A percentile compares a stretch with the other conserved stretches of the same genome.
Conservation (phyloP, 2,113 vertebrate species). For the Morone chrysops region DNA sequence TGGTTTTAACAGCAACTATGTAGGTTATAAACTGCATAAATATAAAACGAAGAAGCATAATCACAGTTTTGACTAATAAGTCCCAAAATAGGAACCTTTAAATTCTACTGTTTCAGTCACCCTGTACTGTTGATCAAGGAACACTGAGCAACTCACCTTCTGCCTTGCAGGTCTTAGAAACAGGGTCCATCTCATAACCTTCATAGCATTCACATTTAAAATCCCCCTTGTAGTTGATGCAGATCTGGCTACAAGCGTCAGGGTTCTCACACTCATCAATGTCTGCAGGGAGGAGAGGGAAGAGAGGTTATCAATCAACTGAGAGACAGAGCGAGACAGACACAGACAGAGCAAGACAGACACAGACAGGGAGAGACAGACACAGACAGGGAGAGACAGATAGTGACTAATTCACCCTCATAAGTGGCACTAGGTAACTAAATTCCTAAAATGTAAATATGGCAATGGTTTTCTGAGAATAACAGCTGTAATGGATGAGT, state of each 20-base stretch:
- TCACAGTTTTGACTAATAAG: too few species aligned
- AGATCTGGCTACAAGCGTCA: slow-evolving; percentile 95
- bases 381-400: not conserved
- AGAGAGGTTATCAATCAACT: slow-evolving; percentile 75
- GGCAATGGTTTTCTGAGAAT: not conserved
- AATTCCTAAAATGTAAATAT: slow-evolving; percentile 16
- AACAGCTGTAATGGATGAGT: not conserved
- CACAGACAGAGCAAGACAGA: too few species aligned
- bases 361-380: not conserved
- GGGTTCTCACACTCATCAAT: slow-evolving; percentile 95
- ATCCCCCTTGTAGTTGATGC: slow-evolving; percentile 97
- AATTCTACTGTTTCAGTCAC: not conserved
- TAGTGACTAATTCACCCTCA: slow-evolving; percentile 6
- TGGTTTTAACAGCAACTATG: not conserved
- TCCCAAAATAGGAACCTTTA: not conserved
- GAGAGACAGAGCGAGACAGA: slow-evolving; percentile 59
- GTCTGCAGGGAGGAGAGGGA: slow-evolving; percentile 83
- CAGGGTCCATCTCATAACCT: slow-evolving; percentile 94
- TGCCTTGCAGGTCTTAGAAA: slow-evolving; percentile 95
- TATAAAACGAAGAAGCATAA: not conserved
- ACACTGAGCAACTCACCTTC: slow-evolving; percentile 85
- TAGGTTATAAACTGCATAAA: not conserved
- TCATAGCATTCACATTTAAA: slow-evolving; percentile 96
- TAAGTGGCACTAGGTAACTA: slow-evolving; percentile 14
- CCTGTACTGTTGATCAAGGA: not conserved